Percentiles rank a stretch among this genome's conserved stretches.
Conservation (phyloP, 2,113 vertebrate species). For the Rhinogobius similis region DNA sequence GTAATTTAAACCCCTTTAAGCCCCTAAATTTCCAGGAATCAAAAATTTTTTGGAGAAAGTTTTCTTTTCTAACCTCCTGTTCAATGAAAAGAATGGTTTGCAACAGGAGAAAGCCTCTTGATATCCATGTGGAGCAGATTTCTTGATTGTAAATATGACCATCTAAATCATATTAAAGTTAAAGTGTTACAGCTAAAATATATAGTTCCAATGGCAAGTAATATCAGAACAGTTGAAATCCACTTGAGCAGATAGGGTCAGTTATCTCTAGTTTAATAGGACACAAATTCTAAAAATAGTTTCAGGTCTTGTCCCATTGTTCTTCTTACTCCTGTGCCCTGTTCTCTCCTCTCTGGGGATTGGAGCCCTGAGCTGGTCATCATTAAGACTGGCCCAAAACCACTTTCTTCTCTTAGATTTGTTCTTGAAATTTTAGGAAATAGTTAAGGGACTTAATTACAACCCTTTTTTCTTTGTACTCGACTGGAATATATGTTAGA, state of each 20-base stretch:
- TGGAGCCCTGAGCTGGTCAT: neutral
- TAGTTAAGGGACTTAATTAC: neutral
- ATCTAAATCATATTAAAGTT: too few relatives aligned
- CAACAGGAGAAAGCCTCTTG: too few relatives aligned
- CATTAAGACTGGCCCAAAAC: neutral
- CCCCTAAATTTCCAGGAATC: too few relatives aligned
- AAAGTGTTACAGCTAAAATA: too few relatives aligned
- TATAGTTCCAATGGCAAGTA: neutral
- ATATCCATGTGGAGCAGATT: too few relatives aligned
- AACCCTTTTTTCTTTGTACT: neutral
- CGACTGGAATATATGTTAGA: neutral
- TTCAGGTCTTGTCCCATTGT: neutral
- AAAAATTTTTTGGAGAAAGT: too few relatives aligned
- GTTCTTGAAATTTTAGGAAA: neutral
- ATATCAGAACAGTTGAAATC: neutral
- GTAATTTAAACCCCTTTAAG: too few relatives aligned
- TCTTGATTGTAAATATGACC: too few relatives aligned
- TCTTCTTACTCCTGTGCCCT: neutral
- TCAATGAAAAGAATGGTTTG: too few relatives aligned
- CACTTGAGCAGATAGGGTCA: neutral
- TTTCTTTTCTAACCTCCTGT: too few relatives aligned
- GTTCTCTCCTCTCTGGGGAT: neutral
- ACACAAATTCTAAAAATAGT: constrained; percentile 4
- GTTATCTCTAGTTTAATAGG: neutral
- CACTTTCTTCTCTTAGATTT: neutral